Evolutionary conservation across 2,113 vertebrate genomes (phyloP).

Genomic region (Pedionomus torquatus): DNA sequence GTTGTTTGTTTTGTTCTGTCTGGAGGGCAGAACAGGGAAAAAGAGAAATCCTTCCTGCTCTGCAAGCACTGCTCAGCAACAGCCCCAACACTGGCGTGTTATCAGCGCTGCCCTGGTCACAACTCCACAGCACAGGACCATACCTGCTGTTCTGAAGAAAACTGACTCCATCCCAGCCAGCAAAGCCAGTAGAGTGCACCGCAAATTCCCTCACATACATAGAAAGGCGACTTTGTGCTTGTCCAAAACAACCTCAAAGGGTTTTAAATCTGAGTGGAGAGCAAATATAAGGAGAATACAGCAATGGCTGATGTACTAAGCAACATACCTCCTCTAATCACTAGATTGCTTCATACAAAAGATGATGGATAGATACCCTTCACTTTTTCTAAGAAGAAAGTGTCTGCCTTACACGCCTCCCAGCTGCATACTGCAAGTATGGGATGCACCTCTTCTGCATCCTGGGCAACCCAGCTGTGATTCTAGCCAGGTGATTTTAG

Average conservation of each 20-base stretch:
- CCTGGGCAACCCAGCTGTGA: not conserved
- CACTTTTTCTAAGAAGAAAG: not conserved
- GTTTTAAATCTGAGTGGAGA: not conserved
- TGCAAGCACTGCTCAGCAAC: not conserved
- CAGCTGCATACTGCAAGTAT: not conserved
- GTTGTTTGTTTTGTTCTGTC: too few relatives aligned
- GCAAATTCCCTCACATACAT: not conserved
- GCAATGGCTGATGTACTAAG: not conserved
- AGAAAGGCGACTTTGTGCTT: not conserved
- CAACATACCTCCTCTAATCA: not conserved
- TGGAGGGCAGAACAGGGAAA: not conserved
- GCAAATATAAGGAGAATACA: not conserved
- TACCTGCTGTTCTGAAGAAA: not conserved
- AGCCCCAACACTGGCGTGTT: not conserved
- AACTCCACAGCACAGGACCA: not conserved
- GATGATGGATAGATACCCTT: not conserved
- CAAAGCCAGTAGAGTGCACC: not conserved
- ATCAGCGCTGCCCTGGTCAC: not conserved
- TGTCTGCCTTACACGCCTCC: not conserved
- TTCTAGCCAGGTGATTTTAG: not conserved
- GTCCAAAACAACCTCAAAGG: not conserved
- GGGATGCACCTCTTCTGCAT: not conserved
- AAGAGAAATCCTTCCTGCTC: not conserved
- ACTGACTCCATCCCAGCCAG: not conserved
- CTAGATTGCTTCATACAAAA: not conserved